Evolutionary conservation across 2,888 invertebrate genomes (phyloP).

Genomic region (Melinopterus prodromus): DNA sequence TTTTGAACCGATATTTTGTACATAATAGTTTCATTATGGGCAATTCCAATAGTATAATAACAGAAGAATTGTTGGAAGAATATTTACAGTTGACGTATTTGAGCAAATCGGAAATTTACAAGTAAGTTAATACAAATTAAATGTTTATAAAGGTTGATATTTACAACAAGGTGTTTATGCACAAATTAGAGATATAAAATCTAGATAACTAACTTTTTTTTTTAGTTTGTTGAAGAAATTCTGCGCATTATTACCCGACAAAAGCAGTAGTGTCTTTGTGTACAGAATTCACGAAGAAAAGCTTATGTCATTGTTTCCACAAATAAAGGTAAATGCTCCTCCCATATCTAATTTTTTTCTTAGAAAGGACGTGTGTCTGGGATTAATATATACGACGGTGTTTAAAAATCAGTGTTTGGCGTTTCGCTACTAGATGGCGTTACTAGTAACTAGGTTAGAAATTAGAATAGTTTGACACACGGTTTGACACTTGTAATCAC

Average conservation of each 20-base stretch:
- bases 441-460: no score
- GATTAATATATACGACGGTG: no score
- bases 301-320: slow-evolving; percentile 70
- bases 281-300: slow-evolving; percentile 64
- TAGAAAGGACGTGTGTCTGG: neutral
- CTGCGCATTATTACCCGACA: slow-evolving; percentile 61
- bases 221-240: slow-evolving; percentile 69
- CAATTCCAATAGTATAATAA: slow-evolving; percentile 59
- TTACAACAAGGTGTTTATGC: no score
- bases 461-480: no score
- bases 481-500: no score
- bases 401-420: no score
- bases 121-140: slow-evolving; percentile 61
- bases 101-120: slow-evolving; percentile 68
- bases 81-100: slow-evolving; percentile 69
- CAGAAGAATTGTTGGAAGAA: slow-evolving; percentile 67
- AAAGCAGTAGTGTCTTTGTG: slow-evolving; percentile 60
- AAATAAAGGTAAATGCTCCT: slow-evolving; percentile 65
- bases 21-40: slow-evolving; percentile 59
- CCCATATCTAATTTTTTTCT: neutral
- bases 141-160: no score
- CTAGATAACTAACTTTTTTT: slow-evolving; percentile 28
- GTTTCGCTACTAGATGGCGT: no score
- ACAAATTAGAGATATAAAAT: no score
- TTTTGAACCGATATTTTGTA: neutral